phyloP scores from a whole-genome alignment of 2,797 vertebrate genomes.

The Streptopelia turtur region DNA sequence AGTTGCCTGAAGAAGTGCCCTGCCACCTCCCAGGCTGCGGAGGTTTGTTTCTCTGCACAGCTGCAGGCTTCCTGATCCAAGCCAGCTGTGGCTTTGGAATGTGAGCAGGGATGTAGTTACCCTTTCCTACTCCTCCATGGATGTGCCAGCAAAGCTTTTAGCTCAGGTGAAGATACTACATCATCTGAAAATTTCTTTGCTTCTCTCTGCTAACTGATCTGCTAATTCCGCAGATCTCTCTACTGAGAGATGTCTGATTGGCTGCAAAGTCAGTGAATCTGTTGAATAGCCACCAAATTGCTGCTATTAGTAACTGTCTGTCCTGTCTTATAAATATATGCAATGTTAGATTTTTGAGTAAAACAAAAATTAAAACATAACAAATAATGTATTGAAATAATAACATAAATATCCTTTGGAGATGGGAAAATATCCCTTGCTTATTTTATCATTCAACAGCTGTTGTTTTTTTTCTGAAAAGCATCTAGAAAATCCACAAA shows the following conservation, averaged over 20 bases:
- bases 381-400: background rate
- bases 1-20: background rate
- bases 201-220: background rate
- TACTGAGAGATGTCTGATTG: background rate
- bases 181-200: background rate
- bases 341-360: background rate
- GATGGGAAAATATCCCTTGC: background rate
- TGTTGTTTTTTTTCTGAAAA: background rate
- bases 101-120: background rate
- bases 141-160: background rate
- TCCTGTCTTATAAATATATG: background rate
- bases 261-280: background rate
- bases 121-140: background rate
- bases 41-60: slow-evolving; percentile 1
- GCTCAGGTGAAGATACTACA: background rate
- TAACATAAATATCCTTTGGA: background rate
- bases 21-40: background rate
- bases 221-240: background rate
- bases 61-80: slow-evolving; percentile 25
- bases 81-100: slow-evolving; percentile 9
- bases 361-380: background rate
- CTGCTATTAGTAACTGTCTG: background rate
- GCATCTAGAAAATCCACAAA: background rate
- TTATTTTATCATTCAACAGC: background rate
- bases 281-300: background rate